Percentiles rank a stretch among this genome's conserved stretches.
Evolutionary conservation across 2,113 vertebrate species (phyloP).

Genomic region (Tyto alba): DNA sequence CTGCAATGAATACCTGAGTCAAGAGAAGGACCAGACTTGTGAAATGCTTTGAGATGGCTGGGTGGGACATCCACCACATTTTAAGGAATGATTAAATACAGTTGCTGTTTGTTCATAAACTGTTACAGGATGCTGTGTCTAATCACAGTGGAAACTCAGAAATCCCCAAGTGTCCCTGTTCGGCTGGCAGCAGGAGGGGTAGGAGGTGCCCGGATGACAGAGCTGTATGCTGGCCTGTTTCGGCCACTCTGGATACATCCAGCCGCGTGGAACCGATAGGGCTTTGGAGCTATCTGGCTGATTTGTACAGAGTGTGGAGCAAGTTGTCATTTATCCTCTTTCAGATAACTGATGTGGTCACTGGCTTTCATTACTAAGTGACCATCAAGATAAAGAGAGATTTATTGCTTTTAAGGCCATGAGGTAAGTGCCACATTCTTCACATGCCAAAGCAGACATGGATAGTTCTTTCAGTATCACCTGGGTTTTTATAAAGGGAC

Average conservation of each 20-base stretch:
- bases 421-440: not conserved
- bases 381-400: slow-evolving; percentile 22
- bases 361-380: slow-evolving; percentile 6
- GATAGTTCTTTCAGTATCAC: not conserved
- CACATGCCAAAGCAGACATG: not conserved
- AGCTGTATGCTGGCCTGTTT: not conserved
- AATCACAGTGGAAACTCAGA: not conserved
- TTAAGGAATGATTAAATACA: not conserved
- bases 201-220: not conserved
- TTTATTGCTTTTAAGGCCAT: not conserved
- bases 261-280: accelerated
- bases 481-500: not conserved
- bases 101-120: not conserved
- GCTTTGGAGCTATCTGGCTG: not conserved
- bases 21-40: not conserved
- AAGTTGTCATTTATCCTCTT: not conserved
- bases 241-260: not conserved
- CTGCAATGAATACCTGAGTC: not conserved
- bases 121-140: not conserved
- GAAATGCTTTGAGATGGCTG: not conserved
- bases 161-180: not conserved
- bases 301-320: not conserved
- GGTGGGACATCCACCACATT: not conserved
- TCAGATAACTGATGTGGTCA: not conserved
- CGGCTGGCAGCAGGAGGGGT: not conserved